Evolutionary conservation across 37 sponge, comb jelly and placozoan species (phyloP).

Genomic region (Agelas oroides): DNA sequence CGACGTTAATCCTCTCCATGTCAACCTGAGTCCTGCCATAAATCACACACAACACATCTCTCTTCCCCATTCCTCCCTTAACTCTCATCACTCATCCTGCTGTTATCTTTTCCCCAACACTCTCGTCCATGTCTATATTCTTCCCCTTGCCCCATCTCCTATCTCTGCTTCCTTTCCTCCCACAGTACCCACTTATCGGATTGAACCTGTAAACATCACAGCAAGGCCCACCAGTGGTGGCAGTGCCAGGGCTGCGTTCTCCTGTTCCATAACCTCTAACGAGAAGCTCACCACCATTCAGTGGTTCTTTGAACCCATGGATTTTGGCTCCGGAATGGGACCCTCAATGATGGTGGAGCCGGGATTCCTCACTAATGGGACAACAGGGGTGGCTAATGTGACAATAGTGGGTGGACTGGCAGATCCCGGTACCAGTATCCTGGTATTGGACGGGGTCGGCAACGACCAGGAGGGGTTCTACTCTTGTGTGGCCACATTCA

Average conservation of each 20-base stretch:
- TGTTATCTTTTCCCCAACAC: no score
- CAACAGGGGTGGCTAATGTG: no score
- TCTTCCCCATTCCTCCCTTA: neutral
- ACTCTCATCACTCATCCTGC: no score
- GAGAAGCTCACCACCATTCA: neutral
- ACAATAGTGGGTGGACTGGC: neutral
- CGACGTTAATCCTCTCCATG: no score
- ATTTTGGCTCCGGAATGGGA: neutral
- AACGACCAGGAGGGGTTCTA: slow-evolving; percentile 2
- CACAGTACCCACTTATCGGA: no score
- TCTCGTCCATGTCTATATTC: no score
- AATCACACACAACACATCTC: no score
- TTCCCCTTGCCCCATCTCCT: no score
- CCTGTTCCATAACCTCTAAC: neutral
- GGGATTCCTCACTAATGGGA: neutral
- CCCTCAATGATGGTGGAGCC: neutral
- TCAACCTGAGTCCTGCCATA: no score
- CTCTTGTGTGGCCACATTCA: neutral
- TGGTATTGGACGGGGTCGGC: slow-evolving; percentile 9
- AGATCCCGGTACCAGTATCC: slow-evolving; percentile 13
- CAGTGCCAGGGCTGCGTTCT: slow-evolving; percentile 17
- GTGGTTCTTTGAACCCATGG: slow-evolving; percentile 7
- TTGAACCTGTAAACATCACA: no score
- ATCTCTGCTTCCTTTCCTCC: no score
- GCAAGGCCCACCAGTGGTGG: no score